Evolutionary conservation across 2,888 invertebrate genomes (phyloP), one percentile per base, ranked within the genome.

Genomic region (Notodonta ziczac): DNA sequence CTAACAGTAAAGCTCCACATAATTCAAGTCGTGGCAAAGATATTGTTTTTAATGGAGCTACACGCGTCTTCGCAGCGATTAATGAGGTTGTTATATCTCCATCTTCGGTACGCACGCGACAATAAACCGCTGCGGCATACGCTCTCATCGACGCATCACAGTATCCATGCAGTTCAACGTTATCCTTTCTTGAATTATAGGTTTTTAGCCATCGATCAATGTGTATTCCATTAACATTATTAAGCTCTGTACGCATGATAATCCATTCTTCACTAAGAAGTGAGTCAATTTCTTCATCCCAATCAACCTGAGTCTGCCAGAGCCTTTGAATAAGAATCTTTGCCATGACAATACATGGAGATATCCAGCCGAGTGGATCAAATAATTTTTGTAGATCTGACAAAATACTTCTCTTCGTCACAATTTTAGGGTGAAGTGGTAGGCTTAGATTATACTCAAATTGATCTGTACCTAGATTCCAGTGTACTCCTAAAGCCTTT

Each of bases 401-500:
- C 8, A 65, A 40, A 10, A 70, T 66, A 13, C 13, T 54, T 58
- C 65, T 16, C 14, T 69, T 71, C 9, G 65, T 66, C 4, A 67
- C 46, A 3, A 32, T 56, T n/a, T 14, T 24, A 4, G 54, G 6
- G 5, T 16, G n/a, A 0, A 59, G 24, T 14, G 62, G 60, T 39
- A 73, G 51, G 6, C 56, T 58, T 9, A 76, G 1, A 2, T 62
- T 56, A 52, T 74, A 78, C 40, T 66, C 58, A 59, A 75, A 76
- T 8, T 39, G 14, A 54, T 78, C 76, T 56, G 52, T 61, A 24
- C 51, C 58, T 5, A 66, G 12, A 56, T 78, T 70, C 74, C 76
- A 78, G 0, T 32, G 12, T 2, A 76, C 7, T 2, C 73, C 73
- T 13, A 74, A 59, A 14, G 69, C 65, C 14, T 73, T 68, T 4